Base-by-base conservation (phyloP, 2,113 vertebrate species). In the Alexandromys fortis region DNA sequence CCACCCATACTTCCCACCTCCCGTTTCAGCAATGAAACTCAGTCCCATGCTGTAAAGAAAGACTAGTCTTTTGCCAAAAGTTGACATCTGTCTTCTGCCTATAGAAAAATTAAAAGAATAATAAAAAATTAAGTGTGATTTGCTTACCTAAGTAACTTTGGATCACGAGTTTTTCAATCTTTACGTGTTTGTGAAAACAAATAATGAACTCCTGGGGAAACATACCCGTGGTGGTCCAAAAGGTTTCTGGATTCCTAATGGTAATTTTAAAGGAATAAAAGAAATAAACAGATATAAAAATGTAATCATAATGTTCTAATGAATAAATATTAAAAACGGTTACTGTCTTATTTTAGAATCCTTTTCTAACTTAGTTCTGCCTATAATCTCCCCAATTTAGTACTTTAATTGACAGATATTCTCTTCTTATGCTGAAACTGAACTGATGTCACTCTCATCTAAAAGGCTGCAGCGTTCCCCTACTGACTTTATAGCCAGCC, bases 211-310 rank as follows among this genome's bases (percentile, higher is more conserved):
- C 99, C 92, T 99, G 99, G 0, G 99, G 99, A 98, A 99, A 99
- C 99, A 99, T 99, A 67, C 99, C 99, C 6, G 99, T 99, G 28
- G 99, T 99, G 14, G 99, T 98, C 99, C 99, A 99, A 96, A 99
- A 99, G 0, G 99, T 99, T 93, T 99, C 98, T 2, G 98, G 98
- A 97, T 98, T 99, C 96, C 99, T 99, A 95, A 26, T 76, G 90
- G 97, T 63, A 95, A 65, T 93, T 95, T 95, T 89, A 92, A 92
- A 89, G 55, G 86, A 94, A 90, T 90, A 78, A 86, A 86, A 96
- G 4, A n/a, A 86, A 91, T 1, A 96, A 45, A 4, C 81, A 95
- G 85, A 87, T 87, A 79, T 68, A 95, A 96, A 88, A 86, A 30
- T 67, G 90, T 83, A 93, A 89, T 96, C 88, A 93, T 65, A 89